Evolutionary conservation across 2,888 invertebrate species (phyloP), one percentile per base, ranked within the genome.

Genomic region (Arrhopalites spinosus): DNA sequence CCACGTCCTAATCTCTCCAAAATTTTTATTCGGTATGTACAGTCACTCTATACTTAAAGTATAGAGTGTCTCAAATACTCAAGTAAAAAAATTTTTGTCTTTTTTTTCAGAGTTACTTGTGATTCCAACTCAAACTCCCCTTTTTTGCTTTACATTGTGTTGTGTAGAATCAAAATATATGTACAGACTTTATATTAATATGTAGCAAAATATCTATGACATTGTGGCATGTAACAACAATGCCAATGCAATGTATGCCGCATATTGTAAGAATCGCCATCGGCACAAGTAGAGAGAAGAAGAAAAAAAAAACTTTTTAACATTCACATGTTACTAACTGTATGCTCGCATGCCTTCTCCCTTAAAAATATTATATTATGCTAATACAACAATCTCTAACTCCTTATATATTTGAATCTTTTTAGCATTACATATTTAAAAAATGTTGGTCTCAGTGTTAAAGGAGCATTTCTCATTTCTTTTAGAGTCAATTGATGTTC

Each of bases 1-100:
- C 66, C 66, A 66, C 66, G 43, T 66, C 36, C 66, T 66, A 66
- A 66, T 66, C 66, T 66, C 66, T 17, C 59, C 20, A n/a, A n/a
- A 59, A 59, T 20, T 59, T 59, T 59, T 59, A 20, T 11, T 59
- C 59, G 11, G 36, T 36, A 36, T 36, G 36, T 11, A 36, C 59
- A 20, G 11, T 59, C 23, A 23, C 59, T 36, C 5, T 36, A 36
- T 36, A 11, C 36, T 53, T n/a, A 53, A n/a, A 17, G 20, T 53
- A 53, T 53, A 20, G n/a, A 53, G 17, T 17, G 53, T 2, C 53
- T n/a, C 17, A 20, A 53, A 53, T 45, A n/a, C n/a, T n/a, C n/a
- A n/a, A n/a, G n/a, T n/a, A n/a, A n/a, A n/a, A 59, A 59, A 20
- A 36, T 59, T 59, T 59, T 25, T 59, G 11, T 23, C 59, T 8